phyloP scores from a whole-genome alignment of 2,113 vertebrate species.

The rat (Rattus norvegicus) region DNA sequence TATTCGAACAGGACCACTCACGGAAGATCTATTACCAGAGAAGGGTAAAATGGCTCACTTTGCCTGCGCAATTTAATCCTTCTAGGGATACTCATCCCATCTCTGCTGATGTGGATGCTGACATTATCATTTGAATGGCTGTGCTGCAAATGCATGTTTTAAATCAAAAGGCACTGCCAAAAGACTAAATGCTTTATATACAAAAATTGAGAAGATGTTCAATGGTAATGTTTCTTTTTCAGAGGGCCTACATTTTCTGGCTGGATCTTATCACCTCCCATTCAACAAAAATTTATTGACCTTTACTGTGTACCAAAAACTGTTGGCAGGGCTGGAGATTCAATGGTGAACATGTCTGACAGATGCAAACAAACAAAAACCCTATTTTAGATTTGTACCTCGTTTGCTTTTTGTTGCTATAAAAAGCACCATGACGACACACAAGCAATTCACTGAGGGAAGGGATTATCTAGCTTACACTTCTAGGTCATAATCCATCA shows the following conservation, averaged over 20 bases:
- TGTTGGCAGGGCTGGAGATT: neutral
- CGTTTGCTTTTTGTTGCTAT: neutral
- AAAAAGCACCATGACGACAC: neutral
- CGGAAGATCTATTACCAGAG: slow-evolving; percentile 29
- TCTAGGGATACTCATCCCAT: neutral
- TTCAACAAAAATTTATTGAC: slow-evolving; percentile 34
- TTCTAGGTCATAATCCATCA: neutral
- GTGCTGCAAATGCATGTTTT: slow-evolving; percentile 29
- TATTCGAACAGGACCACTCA: slow-evolving; percentile 66
- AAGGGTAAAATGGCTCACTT: slow-evolving; percentile 54
- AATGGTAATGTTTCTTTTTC: neutral
- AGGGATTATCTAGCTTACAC: neutral
- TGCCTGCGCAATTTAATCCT: slow-evolving; percentile 5
- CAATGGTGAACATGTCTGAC: neutral
- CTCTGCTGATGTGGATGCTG: slow-evolving; percentile 40
- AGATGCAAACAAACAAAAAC: neutral
- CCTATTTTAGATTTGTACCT: neutral
- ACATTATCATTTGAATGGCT: neutral
- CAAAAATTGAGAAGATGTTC: neutral
- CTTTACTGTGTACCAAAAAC: neutral
- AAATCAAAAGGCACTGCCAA: slow-evolving; percentile 46
- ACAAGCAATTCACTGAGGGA: too few species aligned
- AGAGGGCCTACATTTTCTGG: neutral
- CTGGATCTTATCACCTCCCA: neutral
- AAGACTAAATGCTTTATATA: slow-evolving; percentile 38